Conservation (phyloP, 1,140 invertebrate species). For the Drosophila ercepeae region DNA sequence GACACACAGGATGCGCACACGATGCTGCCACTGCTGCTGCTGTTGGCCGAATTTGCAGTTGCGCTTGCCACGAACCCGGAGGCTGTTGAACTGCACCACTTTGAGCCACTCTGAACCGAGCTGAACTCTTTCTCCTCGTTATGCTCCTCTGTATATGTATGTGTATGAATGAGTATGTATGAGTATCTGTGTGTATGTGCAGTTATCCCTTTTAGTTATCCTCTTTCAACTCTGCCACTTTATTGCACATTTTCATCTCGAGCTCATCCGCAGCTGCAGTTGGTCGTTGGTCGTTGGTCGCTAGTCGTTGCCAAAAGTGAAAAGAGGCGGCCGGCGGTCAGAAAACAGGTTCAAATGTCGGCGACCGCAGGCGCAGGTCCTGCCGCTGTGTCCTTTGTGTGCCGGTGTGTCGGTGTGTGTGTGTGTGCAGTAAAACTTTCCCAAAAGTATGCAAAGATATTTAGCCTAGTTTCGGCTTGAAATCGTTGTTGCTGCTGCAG, state of each 20-base stretch:
- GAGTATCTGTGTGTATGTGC: slow-evolving; percentile 11
- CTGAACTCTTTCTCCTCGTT: slow-evolving; percentile 61
- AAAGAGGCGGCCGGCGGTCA: slow-evolving; percentile 43
- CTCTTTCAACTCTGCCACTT: slow-evolving; percentile 26
- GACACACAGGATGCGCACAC: slow-evolving; percentile 43
- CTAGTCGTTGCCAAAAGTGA: slow-evolving; percentile 30
- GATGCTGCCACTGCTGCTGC: slow-evolving; percentile 26
- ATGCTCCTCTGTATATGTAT: not conserved
- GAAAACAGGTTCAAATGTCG: slow-evolving; percentile 75
- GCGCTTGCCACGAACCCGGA: slow-evolving; percentile 53
- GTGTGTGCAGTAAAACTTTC: slow-evolving; percentile 34
- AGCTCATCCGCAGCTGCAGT: slow-evolving; percentile 5
- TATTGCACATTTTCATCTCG: slow-evolving; percentile 63
- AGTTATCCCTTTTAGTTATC: slow-evolving; percentile 16
- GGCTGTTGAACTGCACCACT: slow-evolving; percentile 74
- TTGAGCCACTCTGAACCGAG: slow-evolving; percentile 15
- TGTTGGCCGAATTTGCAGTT: slow-evolving; percentile 52
- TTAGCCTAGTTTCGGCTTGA: slow-evolving; percentile 71
- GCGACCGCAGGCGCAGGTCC: slow-evolving; percentile 68
- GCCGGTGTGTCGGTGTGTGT: slow-evolving; percentile 12
- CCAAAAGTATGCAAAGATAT: slow-evolving; percentile 74
- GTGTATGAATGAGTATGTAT: slow-evolving; percentile 1
- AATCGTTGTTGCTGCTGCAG: slow-evolving; percentile 21
- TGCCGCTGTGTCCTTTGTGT: not conserved
- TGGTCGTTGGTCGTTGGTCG: not conserved